Conservation (phyloP, 2,888 invertebrate species). For the Belgica antarctica region DNA sequence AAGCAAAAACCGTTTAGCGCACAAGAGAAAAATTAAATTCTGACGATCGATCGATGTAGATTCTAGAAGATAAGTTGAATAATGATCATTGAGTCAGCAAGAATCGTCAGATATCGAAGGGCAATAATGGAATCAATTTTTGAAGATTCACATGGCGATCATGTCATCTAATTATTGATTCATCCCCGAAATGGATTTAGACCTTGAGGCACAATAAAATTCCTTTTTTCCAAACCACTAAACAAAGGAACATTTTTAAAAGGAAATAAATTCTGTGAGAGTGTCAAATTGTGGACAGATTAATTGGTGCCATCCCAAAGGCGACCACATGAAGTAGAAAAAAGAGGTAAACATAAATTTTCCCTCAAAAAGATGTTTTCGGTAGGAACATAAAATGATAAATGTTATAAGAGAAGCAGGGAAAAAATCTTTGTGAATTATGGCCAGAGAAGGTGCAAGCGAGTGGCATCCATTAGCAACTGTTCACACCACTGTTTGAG, state of each 20-base stretch:
- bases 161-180: slow-evolving; percentile 42
- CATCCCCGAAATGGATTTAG: not conserved
- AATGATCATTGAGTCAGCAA: not conserved
- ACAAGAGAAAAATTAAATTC: not conserved
- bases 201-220: not conserved
- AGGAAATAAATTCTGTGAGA: slow-evolving; percentile 5
- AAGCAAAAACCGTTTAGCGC: not conserved
- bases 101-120: slow-evolving; percentile 21
- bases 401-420: not conserved
- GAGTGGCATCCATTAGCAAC: not conserved
- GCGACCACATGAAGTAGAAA: slow-evolving; percentile 22
- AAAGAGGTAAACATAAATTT: not conserved
- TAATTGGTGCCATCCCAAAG: slow-evolving; percentile 21
- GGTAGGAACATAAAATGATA: slow-evolving; percentile 28
- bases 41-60: not conserved
- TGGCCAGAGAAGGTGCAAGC: not conserved
- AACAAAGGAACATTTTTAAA: not conserved
- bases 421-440: not conserved
- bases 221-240: not conserved
- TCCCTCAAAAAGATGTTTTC: not conserved
- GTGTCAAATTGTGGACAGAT: slow-evolving; percentile 31
- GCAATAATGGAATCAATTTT: slow-evolving; percentile 33
- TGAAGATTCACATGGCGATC: slow-evolving; percentile 15
- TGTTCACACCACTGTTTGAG: not conserved
- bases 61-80: too few species aligned